Evolutionary conservation across 2,888 invertebrate species (phyloP).

Genomic region (Nephrotoma appendiculata): DNA sequence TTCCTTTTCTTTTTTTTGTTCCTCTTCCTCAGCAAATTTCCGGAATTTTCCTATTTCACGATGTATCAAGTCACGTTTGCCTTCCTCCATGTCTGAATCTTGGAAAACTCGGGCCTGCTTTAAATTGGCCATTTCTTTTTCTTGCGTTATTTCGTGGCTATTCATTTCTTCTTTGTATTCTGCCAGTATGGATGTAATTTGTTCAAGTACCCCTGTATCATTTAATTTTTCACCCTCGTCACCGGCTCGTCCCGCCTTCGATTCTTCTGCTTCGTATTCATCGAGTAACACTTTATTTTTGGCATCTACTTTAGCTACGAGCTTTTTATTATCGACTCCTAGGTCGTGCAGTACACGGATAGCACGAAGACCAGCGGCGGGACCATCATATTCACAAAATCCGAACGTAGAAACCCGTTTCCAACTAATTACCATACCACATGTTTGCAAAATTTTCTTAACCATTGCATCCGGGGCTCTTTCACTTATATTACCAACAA

Average conservation of each 20-base stretch:
- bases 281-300: constrained; percentile 91
- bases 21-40: constrained; percentile 53
- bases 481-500: constrained; percentile 91
- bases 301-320: constrained; percentile 94
- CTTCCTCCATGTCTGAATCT: constrained; percentile 87
- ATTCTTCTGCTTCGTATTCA: constrained; percentile 71
- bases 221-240: constrained; percentile 42
- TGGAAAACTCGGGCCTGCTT: constrained; percentile 41
- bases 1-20: constrained; percentile 35
- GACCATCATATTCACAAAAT: constrained; percentile 93
- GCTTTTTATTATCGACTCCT: constrained; percentile 79
- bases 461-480: constrained; percentile 92
- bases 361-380: constrained; percentile 89
- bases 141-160: constrained; percentile 49
- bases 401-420: constrained; percentile 96
- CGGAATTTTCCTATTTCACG: constrained; percentile 96
- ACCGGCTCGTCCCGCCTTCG: constrained; percentile 39
- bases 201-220: constrained; percentile 51
- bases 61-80: constrained; percentile 89
- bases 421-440: constrained; percentile 93
- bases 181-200: constrained; percentile 63
- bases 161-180: constrained; percentile 71
- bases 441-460: constrained; percentile 77
- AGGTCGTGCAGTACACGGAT: constrained; percentile 86
- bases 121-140: constrained; percentile 23